Base-by-base conservation (phyloP, 2,113 vertebrate species). In the Lates calcarifer region DNA sequence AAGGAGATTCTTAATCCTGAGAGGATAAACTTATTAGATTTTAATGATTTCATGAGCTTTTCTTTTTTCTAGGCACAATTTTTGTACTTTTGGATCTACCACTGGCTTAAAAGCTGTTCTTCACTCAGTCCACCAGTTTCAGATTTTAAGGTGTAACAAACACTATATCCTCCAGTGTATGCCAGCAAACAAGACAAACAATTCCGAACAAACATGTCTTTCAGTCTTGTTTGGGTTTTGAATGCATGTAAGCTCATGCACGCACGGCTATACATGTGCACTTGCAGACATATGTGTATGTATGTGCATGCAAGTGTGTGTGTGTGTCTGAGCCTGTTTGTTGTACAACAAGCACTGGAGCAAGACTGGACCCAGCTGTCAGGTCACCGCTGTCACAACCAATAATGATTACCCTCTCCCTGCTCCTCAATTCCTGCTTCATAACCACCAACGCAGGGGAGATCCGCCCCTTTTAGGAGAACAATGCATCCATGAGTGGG, bases 311-410 rank as follows among this genome's bases (percentile, higher is more conserved):
- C 45, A 56, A 41, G 79, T 83, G 71, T 82, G 85, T 58, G 53
- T 80, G 76, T 86, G 68, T 81, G 82, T 79, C 47, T 86, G 78
- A 79, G 76, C 74, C 80, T 91, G 89, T 92, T 90, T 94, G 91
- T 92, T 94, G 94, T 93, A 92, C 90, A 94, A 93, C 93, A 94
- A 94, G 92, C 94, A 93, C 81, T 94, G 90, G 93, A 94, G 94
- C 94, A 94, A 89, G 91, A 91, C 94, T 93, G 94, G 94, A 94
- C 95, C 91, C 94, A 94, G 94, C 94, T 95, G 95, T 93, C 92
- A 90, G 94, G 92, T 93, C 94, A 94, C 90, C 79, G 81, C 91
- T 94, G 92, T 94, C 93, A 94, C 90, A 93, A 90, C 91, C 94
- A 95, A 95, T 95, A 95, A 95, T 93, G 93, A 94, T 95, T 94